Conservation (phyloP, 2,113 vertebrate species). For the Caranx melampygus region DNA sequence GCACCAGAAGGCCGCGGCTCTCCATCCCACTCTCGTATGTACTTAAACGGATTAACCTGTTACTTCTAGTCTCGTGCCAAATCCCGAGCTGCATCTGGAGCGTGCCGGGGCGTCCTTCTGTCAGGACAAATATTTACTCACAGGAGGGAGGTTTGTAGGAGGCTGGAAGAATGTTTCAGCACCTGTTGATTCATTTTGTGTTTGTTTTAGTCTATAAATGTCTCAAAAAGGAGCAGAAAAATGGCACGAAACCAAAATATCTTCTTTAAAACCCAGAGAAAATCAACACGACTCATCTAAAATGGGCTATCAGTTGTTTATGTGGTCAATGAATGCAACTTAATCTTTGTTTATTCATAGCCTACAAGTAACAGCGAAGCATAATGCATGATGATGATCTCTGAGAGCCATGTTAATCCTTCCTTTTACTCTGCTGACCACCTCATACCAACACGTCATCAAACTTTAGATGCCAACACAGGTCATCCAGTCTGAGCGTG, state of each 20-base stretch:
- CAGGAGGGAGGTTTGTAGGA: slow-evolving; percentile 20
- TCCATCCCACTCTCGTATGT: background rate
- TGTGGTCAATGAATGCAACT: slow-evolving; percentile 16
- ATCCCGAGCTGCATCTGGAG: slow-evolving; percentile 59
- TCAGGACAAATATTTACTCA: slow-evolving; percentile 60
- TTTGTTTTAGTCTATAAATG: background rate
- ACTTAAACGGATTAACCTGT: slow-evolving; percentile 58
- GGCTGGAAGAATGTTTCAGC: background rate
- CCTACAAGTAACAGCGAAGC: slow-evolving; percentile 21
- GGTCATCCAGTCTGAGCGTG: background rate
- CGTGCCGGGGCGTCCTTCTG: slow-evolving; percentile 39
- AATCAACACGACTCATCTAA: background rate
- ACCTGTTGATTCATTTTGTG: slow-evolving; percentile 27
- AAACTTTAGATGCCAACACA: background rate
- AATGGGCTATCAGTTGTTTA: background rate
- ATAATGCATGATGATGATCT: slow-evolving; percentile 7
- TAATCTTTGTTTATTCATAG: slow-evolving; percentile 14
- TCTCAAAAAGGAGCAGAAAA: background rate
- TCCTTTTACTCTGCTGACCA: slow-evolving; percentile 29
- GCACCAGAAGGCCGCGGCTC: slow-evolving; percentile 59
- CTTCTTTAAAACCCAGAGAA: background rate
- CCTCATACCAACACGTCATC: slow-evolving; percentile 49
- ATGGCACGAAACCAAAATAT: background rate
- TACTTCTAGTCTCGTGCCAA: slow-evolving; percentile 37
- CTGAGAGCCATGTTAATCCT: slow-evolving; percentile 26